A percentile compares a stretch with the other conserved stretches of the same genome.
These are phyloP conservation scores for Hylomyscus alleni DNA, from an alignment of 2,797 vertebrate genomes.

Conservation along the genomic window DNA sequence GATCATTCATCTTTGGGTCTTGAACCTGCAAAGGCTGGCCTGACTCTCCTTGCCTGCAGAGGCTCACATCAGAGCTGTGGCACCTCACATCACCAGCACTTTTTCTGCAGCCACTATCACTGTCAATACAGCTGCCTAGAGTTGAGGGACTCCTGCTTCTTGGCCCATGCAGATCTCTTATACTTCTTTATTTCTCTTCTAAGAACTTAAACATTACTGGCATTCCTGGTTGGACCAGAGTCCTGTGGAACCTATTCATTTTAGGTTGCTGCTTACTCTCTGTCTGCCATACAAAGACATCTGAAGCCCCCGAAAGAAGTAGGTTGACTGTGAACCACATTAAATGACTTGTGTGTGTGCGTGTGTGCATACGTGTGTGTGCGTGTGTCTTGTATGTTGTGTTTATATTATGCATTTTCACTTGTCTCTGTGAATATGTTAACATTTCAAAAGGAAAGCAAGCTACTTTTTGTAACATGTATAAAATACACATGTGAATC, in stretches of 20 bases:
- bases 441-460: not conserved
- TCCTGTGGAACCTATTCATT: not conserved
- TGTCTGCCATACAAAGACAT: not conserved
- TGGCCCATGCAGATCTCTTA: not conserved
- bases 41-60: not conserved
- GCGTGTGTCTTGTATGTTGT: not conserved
- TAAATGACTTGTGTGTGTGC: accelerated
- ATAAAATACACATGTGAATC: not conserved
- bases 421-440: not conserved
- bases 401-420: not conserved
- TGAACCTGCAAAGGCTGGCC: not conserved
- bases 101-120: not conserved
- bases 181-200: not conserved
- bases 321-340: not conserved
- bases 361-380: not conserved
- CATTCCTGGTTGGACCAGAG: no score
- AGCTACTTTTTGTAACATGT: not conserved
- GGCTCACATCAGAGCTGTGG: not conserved
- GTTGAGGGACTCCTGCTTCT: not conserved
- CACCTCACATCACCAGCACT: not conserved
- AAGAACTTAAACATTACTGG: no score
- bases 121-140: not conserved
- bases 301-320: not conserved
- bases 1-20: not conserved
- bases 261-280: not conserved